Evolutionary conservation across 2,113 vertebrate species (phyloP).

Genomic region (Promerops cafer): DNA sequence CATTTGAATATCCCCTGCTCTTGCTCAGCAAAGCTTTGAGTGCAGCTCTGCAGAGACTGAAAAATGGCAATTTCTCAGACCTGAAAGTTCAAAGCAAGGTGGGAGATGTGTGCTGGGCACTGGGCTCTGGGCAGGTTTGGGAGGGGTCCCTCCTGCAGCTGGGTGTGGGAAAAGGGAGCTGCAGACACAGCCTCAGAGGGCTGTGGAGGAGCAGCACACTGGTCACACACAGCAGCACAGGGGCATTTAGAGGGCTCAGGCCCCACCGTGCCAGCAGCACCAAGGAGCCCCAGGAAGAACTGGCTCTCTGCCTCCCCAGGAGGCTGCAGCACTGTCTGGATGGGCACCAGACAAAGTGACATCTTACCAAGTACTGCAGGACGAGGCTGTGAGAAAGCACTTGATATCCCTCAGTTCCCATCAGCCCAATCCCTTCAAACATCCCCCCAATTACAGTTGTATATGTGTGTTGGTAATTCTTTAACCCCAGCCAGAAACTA

Average conservation of each 20-base stretch:
- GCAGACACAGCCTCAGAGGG: background rate
- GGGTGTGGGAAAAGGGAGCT: background rate
- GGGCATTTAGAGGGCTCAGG: no score
- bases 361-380: background rate
- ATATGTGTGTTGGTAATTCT: background rate
- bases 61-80: background rate
- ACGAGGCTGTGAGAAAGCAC: background rate
- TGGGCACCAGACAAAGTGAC: background rate
- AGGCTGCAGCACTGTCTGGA: accelerated
- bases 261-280: background rate
- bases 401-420: background rate
- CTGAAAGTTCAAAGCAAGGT: background rate
- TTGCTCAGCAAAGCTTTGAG: background rate
- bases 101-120: background rate
- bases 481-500: background rate
- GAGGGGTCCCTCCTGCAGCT: background rate
- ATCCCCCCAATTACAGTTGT: background rate
- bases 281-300: background rate
- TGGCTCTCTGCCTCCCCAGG: background rate
- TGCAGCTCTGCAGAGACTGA: background rate
- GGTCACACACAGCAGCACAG: no score
- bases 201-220: background rate
- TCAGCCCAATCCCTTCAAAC: background rate
- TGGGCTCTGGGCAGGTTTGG: background rate
- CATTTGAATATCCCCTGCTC: background rate